A percentile compares a stretch with the other conserved stretches of the same genome.
Evolutionary conservation across 2,113 vertebrate species (phyloP).

Genomic region (Semicossyphus pulcher): DNA sequence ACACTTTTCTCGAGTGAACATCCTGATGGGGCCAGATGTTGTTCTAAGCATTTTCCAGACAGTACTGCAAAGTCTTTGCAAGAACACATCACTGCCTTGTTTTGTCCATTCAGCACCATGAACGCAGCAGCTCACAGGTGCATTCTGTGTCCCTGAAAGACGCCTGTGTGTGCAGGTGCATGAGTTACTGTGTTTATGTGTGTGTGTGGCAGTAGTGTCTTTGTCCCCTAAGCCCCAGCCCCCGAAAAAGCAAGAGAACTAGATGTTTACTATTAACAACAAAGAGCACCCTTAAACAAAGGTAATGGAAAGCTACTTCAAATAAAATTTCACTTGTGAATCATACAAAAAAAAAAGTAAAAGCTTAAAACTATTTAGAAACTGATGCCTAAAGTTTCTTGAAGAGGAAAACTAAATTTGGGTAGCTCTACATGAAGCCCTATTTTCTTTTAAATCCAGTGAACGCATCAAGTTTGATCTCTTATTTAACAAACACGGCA

Average conservation of each 20-base stretch:
- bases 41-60: constrained; percentile 35
- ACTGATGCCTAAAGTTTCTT: no score
- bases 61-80: constrained; percentile 29
- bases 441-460: no score
- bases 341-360: no score
- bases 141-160: constrained; percentile 25
- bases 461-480: constrained; percentile 9
- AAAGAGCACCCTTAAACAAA: no score
- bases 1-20: background rate
- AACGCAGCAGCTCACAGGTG: constrained; percentile 15
- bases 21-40: constrained; percentile 3
- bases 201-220: no score
- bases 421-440: no score
- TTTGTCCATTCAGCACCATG: constrained; percentile 60
- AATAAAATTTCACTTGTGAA: no score
- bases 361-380: no score
- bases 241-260: constrained; percentile 44
- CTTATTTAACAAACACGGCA: background rate
- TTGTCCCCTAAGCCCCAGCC: constrained; percentile 17
- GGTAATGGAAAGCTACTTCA: no score
- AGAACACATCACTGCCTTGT: constrained; percentile 21
- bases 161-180: constrained; percentile 47
- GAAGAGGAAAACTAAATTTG: background rate
- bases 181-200: background rate
- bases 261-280: constrained; percentile 1